Base-by-base conservation (phyloP, 2,888 invertebrate species). In the Clepsis dumicolana region DNA sequence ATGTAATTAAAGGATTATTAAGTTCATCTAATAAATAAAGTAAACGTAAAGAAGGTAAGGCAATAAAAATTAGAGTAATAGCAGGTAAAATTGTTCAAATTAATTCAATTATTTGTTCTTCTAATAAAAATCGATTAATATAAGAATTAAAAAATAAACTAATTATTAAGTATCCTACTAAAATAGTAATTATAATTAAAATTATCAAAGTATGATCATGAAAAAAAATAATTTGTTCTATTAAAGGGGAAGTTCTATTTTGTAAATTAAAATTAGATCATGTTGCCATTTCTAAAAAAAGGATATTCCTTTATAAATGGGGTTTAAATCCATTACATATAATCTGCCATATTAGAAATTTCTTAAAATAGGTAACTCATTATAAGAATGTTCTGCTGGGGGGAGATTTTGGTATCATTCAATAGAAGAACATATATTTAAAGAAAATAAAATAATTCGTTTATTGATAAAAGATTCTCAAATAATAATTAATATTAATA, bases 221-320 rank as follows among this genome's bases (percentile, higher is more conserved):
- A 77, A 95, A 95, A 80, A 94, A 95, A 79, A 90, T 94, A 88
- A 95, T 88, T 94, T 95, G 94, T 94, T 95, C 95, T 94, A 96
- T 96, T 87, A 95, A 83, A 44, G 95, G 95, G 0, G 95, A 95
- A 54, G 91, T 88, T 76, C 94, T 87, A 89, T 96, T 94, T 95
- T 95, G 95, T 72, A 95, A 83, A 70, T 88, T 89, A 75, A 95
- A 77, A 78, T 92, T 94, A 74, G 94, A 91, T 94, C 94, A 95
- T 77, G 94, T 94, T 88, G 93, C 88, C 87, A 95, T 94, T 94
- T 94, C 93, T 94, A 94, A 95, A 93, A 94, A 95, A 95, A 94
- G 91, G 88, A 87, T 80, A 86, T 82, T 86, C 89, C 94, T 95
- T 95, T 95, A 95, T 95, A 88, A 91, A 94, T 94, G 95, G 89